phyloP scores from a whole-genome alignment of 2,888 invertebrate genomes.

The Netelia fuscicornis region DNA sequence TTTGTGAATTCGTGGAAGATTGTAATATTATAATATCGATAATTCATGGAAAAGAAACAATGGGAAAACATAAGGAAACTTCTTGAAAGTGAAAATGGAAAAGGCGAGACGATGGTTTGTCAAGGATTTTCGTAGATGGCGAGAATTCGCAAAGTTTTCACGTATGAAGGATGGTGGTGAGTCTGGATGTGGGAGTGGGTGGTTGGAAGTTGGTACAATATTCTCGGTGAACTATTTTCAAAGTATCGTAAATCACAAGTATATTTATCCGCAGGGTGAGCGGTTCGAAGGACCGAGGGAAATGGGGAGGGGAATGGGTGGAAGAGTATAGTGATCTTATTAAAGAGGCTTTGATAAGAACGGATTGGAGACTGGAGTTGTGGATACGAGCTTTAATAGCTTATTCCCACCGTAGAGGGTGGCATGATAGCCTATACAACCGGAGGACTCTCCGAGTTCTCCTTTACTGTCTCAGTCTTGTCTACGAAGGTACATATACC shows the following conservation, averaged over 20 bases:
- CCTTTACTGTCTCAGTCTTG: slow-evolving; percentile 20
- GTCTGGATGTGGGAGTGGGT: neutral
- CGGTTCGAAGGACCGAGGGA: slow-evolving; percentile 4
- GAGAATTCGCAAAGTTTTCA: slow-evolving; percentile 23
- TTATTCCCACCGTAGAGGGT: slow-evolving; percentile 48
- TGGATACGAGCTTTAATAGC: slow-evolving; percentile 60
- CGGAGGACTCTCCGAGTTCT: slow-evolving; percentile 24
- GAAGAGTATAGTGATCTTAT: slow-evolving; percentile 50
- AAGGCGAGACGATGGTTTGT: no score
- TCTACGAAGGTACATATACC: neutral
- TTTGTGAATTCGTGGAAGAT: no score
- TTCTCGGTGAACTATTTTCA: slow-evolving; percentile 50
- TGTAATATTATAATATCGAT: no score
- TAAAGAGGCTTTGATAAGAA: slow-evolving; percentile 64
- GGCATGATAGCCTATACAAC: slow-evolving; percentile 43
- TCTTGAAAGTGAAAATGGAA: no score
- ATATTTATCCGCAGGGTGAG: slow-evolving; percentile 54
- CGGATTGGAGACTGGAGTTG: slow-evolving; percentile 59
- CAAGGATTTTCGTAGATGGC: no score
- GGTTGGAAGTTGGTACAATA: slow-evolving; percentile 43
- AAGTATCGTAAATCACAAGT: slow-evolving; percentile 58
- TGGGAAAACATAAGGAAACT: no score
- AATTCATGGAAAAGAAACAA: no score
- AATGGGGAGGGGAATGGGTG: slow-evolving; percentile 1
- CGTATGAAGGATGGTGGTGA: no score